Evolutionary conservation across 2,113 vertebrate species (phyloP), one percentile per base, ranked within the genome.

Genomic region (Apteryx owenii): DNA sequence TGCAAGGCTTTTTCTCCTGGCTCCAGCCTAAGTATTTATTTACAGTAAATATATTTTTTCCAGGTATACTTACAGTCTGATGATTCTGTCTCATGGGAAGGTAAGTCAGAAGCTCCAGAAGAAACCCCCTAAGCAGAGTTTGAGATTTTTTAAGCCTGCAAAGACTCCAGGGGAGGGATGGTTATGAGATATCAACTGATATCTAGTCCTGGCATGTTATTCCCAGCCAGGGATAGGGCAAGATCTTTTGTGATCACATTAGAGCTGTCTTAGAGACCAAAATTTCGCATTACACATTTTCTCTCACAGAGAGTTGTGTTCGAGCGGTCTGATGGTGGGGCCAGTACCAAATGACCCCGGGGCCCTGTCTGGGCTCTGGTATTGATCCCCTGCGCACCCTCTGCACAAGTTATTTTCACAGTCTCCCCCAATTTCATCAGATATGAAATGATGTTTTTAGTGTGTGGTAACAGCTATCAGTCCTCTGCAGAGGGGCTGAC

Each of bases 261-360:
- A 65, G 88, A 82, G 31, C 62, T 92, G 65, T 80, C 94, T 64
- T 44, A 33, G 66, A 94, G 76, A 85, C 31, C 65, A 66, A 8
- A 38, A 72, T 83, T 93, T 94, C 64, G 26, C 33, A 72, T 82
- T 81, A 44, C 51, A 17, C 0, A 0, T 38, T 54, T 78, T 12
- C 46, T 44, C 17, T 26, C 31, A 25, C 36, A 58, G 40, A 44
- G 3, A 8, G 25, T 11, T 54, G 20, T 12, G 31, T 68, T 77
- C 8, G n/a, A 36, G 60, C 28, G 36, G 33, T 19, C 33, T 48
- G 22, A 89, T 17, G 38, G 40, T 0, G 0, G 66, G 28, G 87
- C 10, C 3, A 29, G 26, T 38, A 40, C 11, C 36, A 19, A 4
- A 11, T 0, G 2, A 51, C 23, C 44, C 26, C 23, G 0, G 1